phyloP scores from a whole-genome alignment of 1,140 invertebrate genomes.

The Eubasilissa regina region DNA sequence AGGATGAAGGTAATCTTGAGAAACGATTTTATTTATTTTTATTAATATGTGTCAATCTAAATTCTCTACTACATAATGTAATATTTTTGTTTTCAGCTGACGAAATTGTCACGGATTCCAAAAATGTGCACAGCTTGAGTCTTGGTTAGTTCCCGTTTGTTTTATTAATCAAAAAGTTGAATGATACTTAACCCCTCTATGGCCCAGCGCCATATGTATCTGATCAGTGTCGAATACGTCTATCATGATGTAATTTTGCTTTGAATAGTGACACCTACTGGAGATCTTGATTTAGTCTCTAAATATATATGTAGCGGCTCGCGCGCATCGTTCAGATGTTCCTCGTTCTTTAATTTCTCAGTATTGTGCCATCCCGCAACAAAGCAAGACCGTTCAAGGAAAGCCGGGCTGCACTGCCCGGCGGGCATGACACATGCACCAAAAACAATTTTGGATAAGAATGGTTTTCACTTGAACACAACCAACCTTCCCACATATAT shows the following conservation, averaged over 20 bases:
- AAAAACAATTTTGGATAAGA: too few species aligned
- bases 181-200: not conserved
- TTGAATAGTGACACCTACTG: too few species aligned
- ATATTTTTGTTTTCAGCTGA: not conserved
- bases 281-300: too few species aligned
- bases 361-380: not conserved
- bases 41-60: not conserved
- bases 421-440: too few species aligned
- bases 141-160: not conserved
- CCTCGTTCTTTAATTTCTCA: not conserved
- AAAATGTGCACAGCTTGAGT: not conserved
- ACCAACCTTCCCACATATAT: too few species aligned
- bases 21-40: not conserved
- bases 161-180: not conserved
- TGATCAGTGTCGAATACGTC: too few species aligned
- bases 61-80: not conserved
- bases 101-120: not conserved
- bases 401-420: too few species aligned
- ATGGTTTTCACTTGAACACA: too few species aligned
- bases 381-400: not conserved
- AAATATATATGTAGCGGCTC: too few species aligned
- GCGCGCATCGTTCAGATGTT: too few species aligned
- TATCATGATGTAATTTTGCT: too few species aligned
- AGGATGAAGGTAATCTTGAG: conserved; percentile 15
- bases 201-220: too few species aligned